Evolutionary conservation across 2,888 invertebrate species (phyloP).

Genomic region (Callyntrura guangdongensis): DNA sequence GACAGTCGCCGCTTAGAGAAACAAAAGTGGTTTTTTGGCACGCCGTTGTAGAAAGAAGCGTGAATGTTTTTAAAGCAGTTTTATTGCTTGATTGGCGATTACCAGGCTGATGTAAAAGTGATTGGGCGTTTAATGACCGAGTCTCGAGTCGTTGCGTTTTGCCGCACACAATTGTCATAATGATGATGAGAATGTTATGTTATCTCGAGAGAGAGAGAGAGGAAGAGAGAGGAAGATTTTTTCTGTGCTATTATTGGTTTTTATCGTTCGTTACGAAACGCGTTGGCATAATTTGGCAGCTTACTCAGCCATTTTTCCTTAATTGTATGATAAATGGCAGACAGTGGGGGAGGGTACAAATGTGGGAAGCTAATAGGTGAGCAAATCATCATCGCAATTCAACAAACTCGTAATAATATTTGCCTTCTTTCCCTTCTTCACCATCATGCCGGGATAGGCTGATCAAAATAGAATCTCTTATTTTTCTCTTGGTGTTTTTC

Average conservation of each 20-base stretch:
- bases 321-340: conserved; percentile 49
- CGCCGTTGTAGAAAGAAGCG: neutral
- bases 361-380: conserved; percentile 40
- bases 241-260: conserved; percentile 1
- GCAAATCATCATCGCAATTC: conserved; percentile 6
- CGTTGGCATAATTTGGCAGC: conserved; percentile 32
- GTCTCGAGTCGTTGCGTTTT: too few relatives aligned
- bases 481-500: neutral
- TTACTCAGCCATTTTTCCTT: neutral
- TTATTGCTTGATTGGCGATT: neutral
- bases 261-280: neutral
- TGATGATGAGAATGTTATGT: neutral
- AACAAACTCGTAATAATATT: neutral
- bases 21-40: neutral
- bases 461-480: neutral
- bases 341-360: neutral
- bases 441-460: neutral
- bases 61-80: neutral
- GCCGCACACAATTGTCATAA: neutral
- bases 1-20: neutral
- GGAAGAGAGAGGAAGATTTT: too few relatives aligned
- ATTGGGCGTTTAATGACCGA: conserved; percentile 15
- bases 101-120: neutral
- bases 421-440: neutral
- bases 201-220: too few relatives aligned